Conservation (phyloP, 2,113 vertebrate species). For the Sisor rabdophorus region DNA sequence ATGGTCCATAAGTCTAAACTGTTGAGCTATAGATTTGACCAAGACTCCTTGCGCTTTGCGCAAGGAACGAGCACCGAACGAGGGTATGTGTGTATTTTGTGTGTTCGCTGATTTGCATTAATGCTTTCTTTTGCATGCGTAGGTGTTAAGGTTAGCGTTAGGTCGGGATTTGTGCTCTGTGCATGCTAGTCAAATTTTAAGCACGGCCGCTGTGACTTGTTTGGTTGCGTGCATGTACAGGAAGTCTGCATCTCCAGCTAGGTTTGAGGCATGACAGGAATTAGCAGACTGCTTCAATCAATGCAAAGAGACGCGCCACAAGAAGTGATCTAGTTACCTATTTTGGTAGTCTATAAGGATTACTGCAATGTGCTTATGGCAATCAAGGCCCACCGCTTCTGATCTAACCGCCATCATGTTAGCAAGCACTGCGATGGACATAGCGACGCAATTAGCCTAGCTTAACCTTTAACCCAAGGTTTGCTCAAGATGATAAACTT, state of each 20-base stretch:
- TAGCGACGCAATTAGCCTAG: slow-evolving; percentile 16
- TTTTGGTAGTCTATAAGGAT: slow-evolving; percentile 74
- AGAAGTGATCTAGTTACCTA: slow-evolving; percentile 78
- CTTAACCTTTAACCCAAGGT: neutral
- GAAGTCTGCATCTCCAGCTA: slow-evolving; percentile 39
- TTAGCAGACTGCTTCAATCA: slow-evolving; percentile 34
- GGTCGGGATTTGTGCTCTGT: slow-evolving; percentile 6
- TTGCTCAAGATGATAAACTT: neutral
- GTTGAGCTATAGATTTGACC: slow-evolving; percentile 60
- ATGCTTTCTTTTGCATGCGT: slow-evolving; percentile 8
- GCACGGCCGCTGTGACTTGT: neutral
- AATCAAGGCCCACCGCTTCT: slow-evolving; percentile 64
- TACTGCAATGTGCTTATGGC: slow-evolving; percentile 77
- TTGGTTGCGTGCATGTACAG: neutral
- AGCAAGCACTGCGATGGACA: slow-evolving; percentile 5
- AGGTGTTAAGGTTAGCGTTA: slow-evolving; percentile 17
- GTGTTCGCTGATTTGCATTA: neutral
- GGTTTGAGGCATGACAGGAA: slow-evolving; percentile 40
- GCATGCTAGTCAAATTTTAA: slow-evolving; percentile 12
- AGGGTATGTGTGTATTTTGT: slow-evolving; percentile 64
- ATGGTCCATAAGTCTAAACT: slow-evolving; percentile 66
- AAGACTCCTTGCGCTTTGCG: slow-evolving; percentile 60
- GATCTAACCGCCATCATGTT: slow-evolving; percentile 48
- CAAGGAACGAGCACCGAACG: slow-evolving; percentile 57
- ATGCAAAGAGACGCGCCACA: slow-evolving; percentile 68